Percentiles rank a stretch among this genome's conserved stretches.
Evolutionary conservation across 2,888 invertebrate genomes (phyloP).

Genomic region (Drosophila melanocephala): DNA sequence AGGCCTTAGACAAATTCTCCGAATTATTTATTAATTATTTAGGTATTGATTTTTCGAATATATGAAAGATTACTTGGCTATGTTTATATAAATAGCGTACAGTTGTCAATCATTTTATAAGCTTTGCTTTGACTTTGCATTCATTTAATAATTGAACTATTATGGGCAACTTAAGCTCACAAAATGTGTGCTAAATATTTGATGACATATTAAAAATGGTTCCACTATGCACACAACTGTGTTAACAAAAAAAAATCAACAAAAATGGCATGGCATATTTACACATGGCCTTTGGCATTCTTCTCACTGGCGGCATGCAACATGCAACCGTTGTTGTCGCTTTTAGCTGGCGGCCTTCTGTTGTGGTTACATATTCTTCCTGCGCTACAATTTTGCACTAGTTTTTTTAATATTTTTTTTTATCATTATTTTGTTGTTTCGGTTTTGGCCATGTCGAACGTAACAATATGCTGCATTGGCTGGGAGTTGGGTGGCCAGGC

Average conservation of each 20-base stretch:
- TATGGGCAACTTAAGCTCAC: not conserved
- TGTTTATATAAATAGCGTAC: not conserved
- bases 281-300: slow-evolving; percentile 78
- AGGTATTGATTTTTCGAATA: not conserved
- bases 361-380: slow-evolving; percentile 70
- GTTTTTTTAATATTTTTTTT: slow-evolving; percentile 18
- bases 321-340: slow-evolving; percentile 47
- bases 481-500: slow-evolving; percentile 20
- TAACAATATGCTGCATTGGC: slow-evolving; percentile 59
- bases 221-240: slow-evolving; percentile 48
- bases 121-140: not conserved
- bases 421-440: slow-evolving; percentile 8
- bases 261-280: slow-evolving; percentile 70
- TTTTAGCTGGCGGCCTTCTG: slow-evolving; percentile 77
- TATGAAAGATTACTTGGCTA: not conserved
- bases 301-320: slow-evolving; percentile 62
- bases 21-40: not conserved
- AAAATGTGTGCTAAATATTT: slow-evolving; percentile 7
- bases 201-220: slow-evolving; percentile 35
- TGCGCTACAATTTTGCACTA: slow-evolving; percentile 45
- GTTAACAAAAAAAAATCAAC: slow-evolving; percentile 9
- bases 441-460: slow-evolving; percentile 65
- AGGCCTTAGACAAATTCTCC: not conserved
- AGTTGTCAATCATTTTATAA: not conserved
- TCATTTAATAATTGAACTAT: not conserved